A percentile compares a stretch with the other conserved stretches of the same genome.
phyloP scores from a whole-genome alignment of 1,140 invertebrate genomes.

The Solenopsis fugax region DNA sequence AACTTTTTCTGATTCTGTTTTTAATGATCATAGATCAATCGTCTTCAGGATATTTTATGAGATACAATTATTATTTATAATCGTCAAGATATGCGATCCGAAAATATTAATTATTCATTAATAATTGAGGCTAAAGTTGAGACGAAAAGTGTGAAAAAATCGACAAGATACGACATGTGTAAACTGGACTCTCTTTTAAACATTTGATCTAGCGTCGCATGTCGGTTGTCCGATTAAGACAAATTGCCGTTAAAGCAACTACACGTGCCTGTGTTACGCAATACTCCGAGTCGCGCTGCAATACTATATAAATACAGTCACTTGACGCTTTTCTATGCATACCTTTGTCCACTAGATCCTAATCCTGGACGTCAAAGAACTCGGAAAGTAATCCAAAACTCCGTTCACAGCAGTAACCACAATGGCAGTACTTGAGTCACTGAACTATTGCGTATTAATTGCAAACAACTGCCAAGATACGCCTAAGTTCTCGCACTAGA shows the following conservation, averaged over 20 bases:
- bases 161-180: not conserved
- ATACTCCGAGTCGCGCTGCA: constrained; percentile 3
- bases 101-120: constrained; percentile 12
- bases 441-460: not conserved
- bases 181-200: not conserved
- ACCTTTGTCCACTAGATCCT: constrained; percentile 43
- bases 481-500: constrained; percentile 41
- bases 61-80: constrained; percentile 9
- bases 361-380: constrained; percentile 35
- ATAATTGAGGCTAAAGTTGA: not conserved
- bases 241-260: constrained; percentile 41
- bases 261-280: constrained; percentile 34
- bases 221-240: constrained; percentile 23
- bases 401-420: constrained; percentile 44
- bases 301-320: not conserved
- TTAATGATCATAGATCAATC: not conserved
- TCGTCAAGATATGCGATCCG: not conserved
- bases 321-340: not conserved
- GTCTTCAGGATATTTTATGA: not conserved
- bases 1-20: not conserved
- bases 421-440: constrained; percentile 56
- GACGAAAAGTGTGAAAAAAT: not conserved
- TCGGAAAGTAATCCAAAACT: constrained; percentile 66
- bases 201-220: constrained; percentile 14
- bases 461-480: not conserved